Base-by-base conservation (phyloP, 2,888 invertebrate genomes). In the Petrophora chlorosata region DNA sequence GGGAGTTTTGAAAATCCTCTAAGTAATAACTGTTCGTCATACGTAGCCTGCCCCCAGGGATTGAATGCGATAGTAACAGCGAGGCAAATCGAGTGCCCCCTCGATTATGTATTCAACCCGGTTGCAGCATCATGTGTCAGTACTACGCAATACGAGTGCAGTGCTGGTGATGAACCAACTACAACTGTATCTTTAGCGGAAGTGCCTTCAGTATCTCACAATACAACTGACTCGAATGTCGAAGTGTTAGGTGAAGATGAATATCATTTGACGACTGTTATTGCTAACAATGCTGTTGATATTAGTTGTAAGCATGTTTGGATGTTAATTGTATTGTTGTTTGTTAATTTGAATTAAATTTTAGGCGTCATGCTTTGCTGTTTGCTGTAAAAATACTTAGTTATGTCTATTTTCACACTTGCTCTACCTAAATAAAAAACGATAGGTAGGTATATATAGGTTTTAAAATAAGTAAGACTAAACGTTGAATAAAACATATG, bases 11-110 rank as follows among this genome's bases (percentile, higher is more conserved):
- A 58, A 2, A 56, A 72, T 17, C 54, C 70, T 7, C 53, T 56
- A 1, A 61, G 42, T 25, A 54, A 52, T 1, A 58, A 78, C 28
- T 85, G 87, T 52, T 63, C 56, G 2, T 69, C 79, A 0, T 89
- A 70, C 50, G 59, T 87, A 3, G 59, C 77, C 0, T 90, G 90
- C 41, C 53, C 81, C 0, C 61, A 68, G 53, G 82, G 82, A 3
- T 44, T 85, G 8, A 70, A 54, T 4, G 65, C 63, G n/a, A 30
- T 76, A 8, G 70, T 75, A 4, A 73, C 76, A 0, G 83, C 89
- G 2, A 73, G 86, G 56, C 50, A 77, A 7, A 52, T 83, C 1
- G 54, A 61, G 19, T 89, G 89, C 35, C 76, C 83, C 0, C 5
- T 15, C 4, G 56, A 67, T 25, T 72, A 65, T 10, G 51, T 80